Conservation (phyloP, 2,113 vertebrate species). For the Raja brachyura region DNA sequence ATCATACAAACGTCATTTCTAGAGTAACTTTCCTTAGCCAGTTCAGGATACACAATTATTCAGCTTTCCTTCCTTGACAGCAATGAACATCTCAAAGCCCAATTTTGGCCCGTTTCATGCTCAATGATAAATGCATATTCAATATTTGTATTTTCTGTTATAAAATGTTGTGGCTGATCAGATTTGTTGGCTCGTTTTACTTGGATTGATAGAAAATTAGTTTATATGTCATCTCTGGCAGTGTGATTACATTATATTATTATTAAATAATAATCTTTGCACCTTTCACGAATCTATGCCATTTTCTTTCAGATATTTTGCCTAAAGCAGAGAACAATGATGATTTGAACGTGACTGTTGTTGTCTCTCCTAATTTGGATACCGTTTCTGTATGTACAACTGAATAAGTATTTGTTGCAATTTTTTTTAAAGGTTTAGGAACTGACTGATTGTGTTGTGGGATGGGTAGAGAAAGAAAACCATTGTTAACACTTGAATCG, state of each 20-base stretch:
- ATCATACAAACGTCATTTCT: background rate
- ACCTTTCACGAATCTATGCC: conserved; percentile 30
- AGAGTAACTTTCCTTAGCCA: background rate
- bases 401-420: background rate
- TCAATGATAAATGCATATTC: background rate
- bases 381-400: conserved; percentile 65
- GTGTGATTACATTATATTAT: background rate
- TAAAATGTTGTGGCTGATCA: background rate
- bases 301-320: conserved; percentile 65
- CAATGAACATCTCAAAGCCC: background rate
- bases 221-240: background rate
- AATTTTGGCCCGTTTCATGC: background rate
- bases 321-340: conserved; percentile 62
- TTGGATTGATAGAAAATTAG: background rate
- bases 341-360: conserved; percentile 60
- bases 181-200: background rate
- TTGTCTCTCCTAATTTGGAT: conserved; percentile 68
- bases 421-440: background rate
- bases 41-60: background rate
- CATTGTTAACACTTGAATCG: background rate
- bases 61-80: background rate
- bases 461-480: background rate
- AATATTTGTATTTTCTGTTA: background rate
- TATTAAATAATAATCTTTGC: too few relatives aligned
- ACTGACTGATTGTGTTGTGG: background rate